Base-by-base conservation (phyloP, 1,140 invertebrate genomes). In the Eupristina koningsbergeri region DNA sequence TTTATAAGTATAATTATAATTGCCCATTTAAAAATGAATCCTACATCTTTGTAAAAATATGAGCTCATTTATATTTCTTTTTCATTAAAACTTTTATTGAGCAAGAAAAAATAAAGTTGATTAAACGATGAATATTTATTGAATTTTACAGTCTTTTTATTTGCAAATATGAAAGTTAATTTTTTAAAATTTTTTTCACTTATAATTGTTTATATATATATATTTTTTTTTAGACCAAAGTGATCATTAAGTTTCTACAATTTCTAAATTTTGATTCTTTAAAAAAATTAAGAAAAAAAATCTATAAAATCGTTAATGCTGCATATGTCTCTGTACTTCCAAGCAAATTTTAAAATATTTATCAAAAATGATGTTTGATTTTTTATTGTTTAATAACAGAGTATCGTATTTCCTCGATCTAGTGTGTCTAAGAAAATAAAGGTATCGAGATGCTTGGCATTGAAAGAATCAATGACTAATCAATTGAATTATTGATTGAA, bases 381-480 rank as follows among this genome's bases (percentile, higher is more conserved):
- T 36, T 1, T 7, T 22, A 34, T 17, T 17, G 29, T 67, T 36
- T 17, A 36, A 36, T 39, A 71, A 71, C 67, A 41, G 26, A 41
- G 41, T 9, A 71, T 36, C 19, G 39, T 9, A 61, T 26, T 61
- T 77, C 34, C 34, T 13, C n/a, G 39, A 63, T 29, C 0, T 7
- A 78, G 36, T 31, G 31, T 41, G 45, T 78, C 13, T 22, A 17
- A n/a, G 31, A 41, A 11, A 80, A 80, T 80, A 39, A 69, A 80
- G 45, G 69, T 50, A 31, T 80, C 69, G 75, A 85, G 83, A 47
- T 58, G 17, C 29, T 34, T 61, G 31, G n/a, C n/a, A 41, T 64
- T 41, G 13, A 22, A 77, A 61, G 73, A 31, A 80, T 74, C 45
- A 26, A 79, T 77, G 53, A 83, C 63, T 81, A 84, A 84, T 63